These are phyloP conservation scores for Sceloporus tristichus DNA, from an alignment of 2,113 vertebrate genomes.

Conservation along the genomic window DNA sequence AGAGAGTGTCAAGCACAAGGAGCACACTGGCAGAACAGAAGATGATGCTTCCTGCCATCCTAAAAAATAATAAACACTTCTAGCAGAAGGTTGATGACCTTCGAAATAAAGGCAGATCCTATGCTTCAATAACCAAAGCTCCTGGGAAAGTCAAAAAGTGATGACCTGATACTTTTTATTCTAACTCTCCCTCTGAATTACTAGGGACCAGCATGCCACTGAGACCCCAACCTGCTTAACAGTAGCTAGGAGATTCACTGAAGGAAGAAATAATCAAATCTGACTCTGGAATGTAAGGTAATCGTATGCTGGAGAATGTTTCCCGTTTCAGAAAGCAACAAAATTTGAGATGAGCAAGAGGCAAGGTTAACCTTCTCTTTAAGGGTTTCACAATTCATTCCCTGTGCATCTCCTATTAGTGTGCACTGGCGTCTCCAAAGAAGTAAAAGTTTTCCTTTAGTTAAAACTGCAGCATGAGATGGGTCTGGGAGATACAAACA, in stretches of 20 bases:
- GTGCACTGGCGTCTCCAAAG: fast-evolving
- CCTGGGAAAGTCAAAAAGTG: not conserved
- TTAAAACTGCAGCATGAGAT: not conserved
- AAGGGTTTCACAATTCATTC: not conserved
- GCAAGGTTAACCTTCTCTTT: not conserved
- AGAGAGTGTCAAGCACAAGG: not conserved
- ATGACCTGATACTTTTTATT: conserved; percentile 2
- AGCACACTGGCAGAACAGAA: not conserved
- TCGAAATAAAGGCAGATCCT: conserved; percentile 5
- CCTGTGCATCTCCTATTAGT: not conserved
- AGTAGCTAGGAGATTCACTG: not conserved
- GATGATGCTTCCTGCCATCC: not conserved
- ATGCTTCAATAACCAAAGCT: conserved; percentile 4
- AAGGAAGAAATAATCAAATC: conserved; percentile 12
- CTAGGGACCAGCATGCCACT: not conserved
- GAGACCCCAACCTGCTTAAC: not conserved
- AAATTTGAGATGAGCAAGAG: not conserved
- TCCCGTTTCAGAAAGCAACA: conserved; percentile 7
- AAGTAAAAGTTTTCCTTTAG: not conserved
- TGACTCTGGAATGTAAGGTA: not conserved
- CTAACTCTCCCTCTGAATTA: conserved; percentile 18
- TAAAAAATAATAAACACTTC: not conserved
- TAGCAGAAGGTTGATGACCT: not conserved
- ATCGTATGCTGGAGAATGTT: not conserved
- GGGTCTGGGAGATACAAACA: not conserved